phyloP scores from a whole-genome alignment of 2,113 vertebrate genomes.

The Cheirogaleus medius region DNA sequence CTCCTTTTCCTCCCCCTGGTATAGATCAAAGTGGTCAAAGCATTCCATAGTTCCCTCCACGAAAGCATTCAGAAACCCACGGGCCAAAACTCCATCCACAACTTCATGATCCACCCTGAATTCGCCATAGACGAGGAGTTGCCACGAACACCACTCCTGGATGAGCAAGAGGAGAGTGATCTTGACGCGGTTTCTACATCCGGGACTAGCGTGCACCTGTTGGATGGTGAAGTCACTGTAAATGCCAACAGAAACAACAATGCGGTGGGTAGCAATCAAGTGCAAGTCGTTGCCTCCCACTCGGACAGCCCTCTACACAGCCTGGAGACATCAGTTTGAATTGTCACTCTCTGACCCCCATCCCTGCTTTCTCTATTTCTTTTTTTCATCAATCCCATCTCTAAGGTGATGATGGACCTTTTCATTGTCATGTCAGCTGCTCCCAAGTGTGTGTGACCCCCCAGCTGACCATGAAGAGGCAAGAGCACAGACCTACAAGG shows the following conservation, averaged over 20 bases:
- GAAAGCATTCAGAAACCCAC: slow-evolving; percentile 92
- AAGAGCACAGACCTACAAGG: slow-evolving; percentile 6
- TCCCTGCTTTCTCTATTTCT: slow-evolving; percentile 48
- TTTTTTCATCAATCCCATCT: slow-evolving; percentile 27
- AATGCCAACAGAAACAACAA: slow-evolving; percentile 86
- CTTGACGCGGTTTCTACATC: slow-evolving; percentile 48
- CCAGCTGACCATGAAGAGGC: slow-evolving; percentile 25
- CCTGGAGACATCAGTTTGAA: slow-evolving; percentile 88
- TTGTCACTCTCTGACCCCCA: slow-evolving; percentile 56
- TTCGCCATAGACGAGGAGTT: slow-evolving; percentile 93
- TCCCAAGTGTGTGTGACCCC: slow-evolving; percentile 70
- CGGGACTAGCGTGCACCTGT: slow-evolving; percentile 76
- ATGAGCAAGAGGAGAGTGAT: slow-evolving; percentile 86
- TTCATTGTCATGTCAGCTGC: slow-evolving; percentile 74
- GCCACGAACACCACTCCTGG: slow-evolving; percentile 87
- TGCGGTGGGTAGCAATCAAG: slow-evolving; percentile 81
- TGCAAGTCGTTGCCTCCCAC: slow-evolving; percentile 74
- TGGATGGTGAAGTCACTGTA: slow-evolving; percentile 71
- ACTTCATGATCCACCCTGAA: slow-evolving; percentile 97
- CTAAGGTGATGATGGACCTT: slow-evolving; percentile 73
- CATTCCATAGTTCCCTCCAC: slow-evolving; percentile 96
- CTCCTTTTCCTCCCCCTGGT: slow-evolving; percentile 48
- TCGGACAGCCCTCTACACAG: slow-evolving; percentile 84
- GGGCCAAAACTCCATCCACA: slow-evolving; percentile 96
- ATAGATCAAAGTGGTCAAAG: slow-evolving; percentile 99